phyloP scores from a whole-genome alignment of 2,797 vertebrate genomes.

The Mionectes olivaceus region DNA sequence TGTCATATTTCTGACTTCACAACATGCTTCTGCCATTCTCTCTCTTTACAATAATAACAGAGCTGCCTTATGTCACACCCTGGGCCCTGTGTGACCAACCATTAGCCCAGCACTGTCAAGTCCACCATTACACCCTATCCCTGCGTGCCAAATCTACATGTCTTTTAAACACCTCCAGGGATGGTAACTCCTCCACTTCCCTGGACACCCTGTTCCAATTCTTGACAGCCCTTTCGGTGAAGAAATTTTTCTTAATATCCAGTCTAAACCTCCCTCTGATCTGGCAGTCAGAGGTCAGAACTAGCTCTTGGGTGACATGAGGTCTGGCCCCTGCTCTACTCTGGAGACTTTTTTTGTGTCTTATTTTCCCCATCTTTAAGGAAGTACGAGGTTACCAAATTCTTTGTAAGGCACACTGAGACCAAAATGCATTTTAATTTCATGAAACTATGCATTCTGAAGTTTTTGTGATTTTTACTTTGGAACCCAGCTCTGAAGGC shows the following conservation, averaged over 20 bases:
- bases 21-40: not conserved
- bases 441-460: not conserved
- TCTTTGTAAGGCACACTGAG: not conserved
- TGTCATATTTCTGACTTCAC: not conserved
- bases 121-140: not conserved
- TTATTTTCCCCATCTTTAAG: not conserved
- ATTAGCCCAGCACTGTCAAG: not conserved
- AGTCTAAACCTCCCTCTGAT: not conserved
- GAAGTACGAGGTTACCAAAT: not conserved
- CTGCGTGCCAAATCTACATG: fast-evolving
- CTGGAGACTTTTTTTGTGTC: not conserved
- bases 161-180: not conserved
- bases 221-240: not conserved
- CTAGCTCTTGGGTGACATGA: not conserved
- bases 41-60: not conserved
- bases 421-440: not conserved
- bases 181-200: not conserved
- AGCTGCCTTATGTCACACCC: not conserved
- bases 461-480: not conserved
- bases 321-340: not conserved
- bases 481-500: not conserved
- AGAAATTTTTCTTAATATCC: not conserved
- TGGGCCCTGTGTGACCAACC: not conserved
- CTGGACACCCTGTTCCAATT: not conserved
- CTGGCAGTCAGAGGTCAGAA: not conserved